Percentiles rank a stretch among this genome's conserved stretches.
These are phyloP conservation scores for Eumacrocentrus americanus DNA, from an alignment of 2,888 invertebrate genomes.

Conservation along the genomic window DNA sequence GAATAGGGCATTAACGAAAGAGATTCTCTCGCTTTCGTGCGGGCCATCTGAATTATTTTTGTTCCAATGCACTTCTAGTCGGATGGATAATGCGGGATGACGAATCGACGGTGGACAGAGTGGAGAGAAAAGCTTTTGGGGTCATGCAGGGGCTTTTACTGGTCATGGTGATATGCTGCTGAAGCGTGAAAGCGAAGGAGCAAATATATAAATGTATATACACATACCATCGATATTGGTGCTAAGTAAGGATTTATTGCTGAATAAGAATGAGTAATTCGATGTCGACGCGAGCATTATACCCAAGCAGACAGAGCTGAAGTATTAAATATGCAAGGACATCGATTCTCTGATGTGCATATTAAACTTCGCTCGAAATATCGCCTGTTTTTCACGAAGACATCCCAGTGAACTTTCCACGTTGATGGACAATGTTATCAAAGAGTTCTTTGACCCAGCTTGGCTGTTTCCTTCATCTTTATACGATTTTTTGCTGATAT, in stretches of 20 bases:
- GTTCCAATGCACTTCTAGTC: constrained; percentile 27
- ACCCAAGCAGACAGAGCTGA: background rate
- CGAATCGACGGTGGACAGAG: constrained; percentile 22
- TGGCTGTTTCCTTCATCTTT: background rate
- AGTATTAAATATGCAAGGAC: constrained; percentile 26
- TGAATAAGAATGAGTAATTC: background rate
- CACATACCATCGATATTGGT: too few species aligned
- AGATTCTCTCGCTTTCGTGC: constrained; percentile 12
- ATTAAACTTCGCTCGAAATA: constrained; percentile 22
- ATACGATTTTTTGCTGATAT: background rate
- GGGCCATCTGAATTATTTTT: constrained; percentile 28
- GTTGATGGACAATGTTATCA: constrained; percentile 57
- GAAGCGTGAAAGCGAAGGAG: background rate
- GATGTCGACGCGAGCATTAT: background rate
- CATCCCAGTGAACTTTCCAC: constrained; percentile 46
- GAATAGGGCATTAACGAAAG: constrained; percentile 1
- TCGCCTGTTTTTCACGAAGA: too few species aligned
- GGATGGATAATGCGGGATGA: constrained; percentile 29
- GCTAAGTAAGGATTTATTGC: background rate
- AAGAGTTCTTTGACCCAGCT: constrained; percentile 41
- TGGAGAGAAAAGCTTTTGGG: background rate
- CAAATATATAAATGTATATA: background rate
- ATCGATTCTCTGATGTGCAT: constrained; percentile 27
- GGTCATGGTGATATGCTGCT: background rate
- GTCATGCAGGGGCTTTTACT: background rate